Evolutionary conservation across 2,797 vertebrate genomes (phyloP), one percentile per base, ranked within the genome.

Genomic region (Centroberyx gerrardi): DNA sequence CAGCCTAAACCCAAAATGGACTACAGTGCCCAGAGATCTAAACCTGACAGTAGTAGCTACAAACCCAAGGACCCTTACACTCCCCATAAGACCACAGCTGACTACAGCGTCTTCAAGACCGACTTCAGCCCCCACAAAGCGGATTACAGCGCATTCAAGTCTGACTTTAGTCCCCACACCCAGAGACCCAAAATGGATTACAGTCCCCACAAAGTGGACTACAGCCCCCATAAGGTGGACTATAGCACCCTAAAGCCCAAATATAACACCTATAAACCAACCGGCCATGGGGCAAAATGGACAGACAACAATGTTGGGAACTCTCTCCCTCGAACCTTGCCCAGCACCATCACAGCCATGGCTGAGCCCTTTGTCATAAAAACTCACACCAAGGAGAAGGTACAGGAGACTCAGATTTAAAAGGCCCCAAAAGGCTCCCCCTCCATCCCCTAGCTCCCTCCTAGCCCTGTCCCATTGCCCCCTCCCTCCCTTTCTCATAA

Each of bases 321-420:
- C 96, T 98, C 98, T 66, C 92, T 98, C 90, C 97, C 97, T 94
- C 95, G 97, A 94, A 96, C 96, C 74, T 94, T 97, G 87, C 96
- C 97, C 84, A 96, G 97, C 84, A 92, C 95, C 85, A 95, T 97
- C 88, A 93, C 94, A 76, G 83, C 93, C 59, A 92, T 97, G 89
- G 92, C 97, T 33, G 97, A 99, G 92, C 97, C 97, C 90, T 98
- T 95, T 83, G 91, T 96, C 88, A 96, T 98, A 93, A 98, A 98
- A 95, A 97, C 97, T 96, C 97, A 99, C 84, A 93, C 95, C 87
- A 99, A 99, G 96, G 98, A 99, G 86, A 99, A 98, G 90, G 98
- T 99, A 88, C 98, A 99, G 96, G 98, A 99, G 93, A 99, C 98
- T 88, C 98, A 99, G 93, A 99, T 99, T 91, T 99, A 96, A 91